These are phyloP conservation scores for Hypomecis atomaria DNA, from an alignment of 2,888 invertebrate genomes.

Conservation along the genomic window DNA sequence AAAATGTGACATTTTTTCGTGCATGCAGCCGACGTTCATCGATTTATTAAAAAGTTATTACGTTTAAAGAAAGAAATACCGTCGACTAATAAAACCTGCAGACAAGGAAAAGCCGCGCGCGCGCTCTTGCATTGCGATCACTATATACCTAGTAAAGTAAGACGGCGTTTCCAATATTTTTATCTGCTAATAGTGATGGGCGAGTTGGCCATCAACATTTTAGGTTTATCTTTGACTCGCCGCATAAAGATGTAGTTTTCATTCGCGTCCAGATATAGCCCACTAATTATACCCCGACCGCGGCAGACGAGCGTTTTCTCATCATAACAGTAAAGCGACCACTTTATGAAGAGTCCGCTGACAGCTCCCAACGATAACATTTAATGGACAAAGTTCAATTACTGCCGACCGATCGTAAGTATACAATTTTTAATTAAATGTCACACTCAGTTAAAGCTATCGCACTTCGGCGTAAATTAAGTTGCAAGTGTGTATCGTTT, in stretches of 20 bases:
- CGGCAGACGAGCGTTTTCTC: slow-evolving; percentile 56
- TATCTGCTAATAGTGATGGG: slow-evolving; percentile 55
- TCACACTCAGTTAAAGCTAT: slow-evolving; percentile 17
- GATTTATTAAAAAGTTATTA: too few relatives aligned
- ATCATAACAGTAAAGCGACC: slow-evolving; percentile 53
- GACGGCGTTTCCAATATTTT: slow-evolving; percentile 48
- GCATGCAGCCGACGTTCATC: too few relatives aligned
- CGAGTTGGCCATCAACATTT: slow-evolving; percentile 60
- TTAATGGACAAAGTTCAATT: slow-evolving; percentile 19
- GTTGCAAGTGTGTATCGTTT: slow-evolving; percentile 3
- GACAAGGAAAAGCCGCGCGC: background rate
- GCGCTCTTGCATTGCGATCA: background rate
- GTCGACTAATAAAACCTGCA: background rate
- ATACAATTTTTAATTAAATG: slow-evolving; percentile 28
- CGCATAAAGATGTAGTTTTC: slow-evolving; percentile 72
- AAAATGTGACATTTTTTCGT: too few relatives aligned
- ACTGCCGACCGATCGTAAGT: slow-evolving; percentile 15
- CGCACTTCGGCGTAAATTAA: slow-evolving; percentile 9
- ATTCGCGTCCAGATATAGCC: slow-evolving; percentile 65
- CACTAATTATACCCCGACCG: slow-evolving; percentile 61
- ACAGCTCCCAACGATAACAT: slow-evolving; percentile 14
- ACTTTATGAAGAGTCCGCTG: slow-evolving; percentile 47
- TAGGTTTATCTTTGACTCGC: slow-evolving; percentile 69
- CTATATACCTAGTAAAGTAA: slow-evolving; percentile 17
- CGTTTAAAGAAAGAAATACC: background rate